These are phyloP conservation scores for Anthoscopus minutus DNA, from an alignment of 2,113 vertebrate genomes.

Conservation along the genomic window DNA sequence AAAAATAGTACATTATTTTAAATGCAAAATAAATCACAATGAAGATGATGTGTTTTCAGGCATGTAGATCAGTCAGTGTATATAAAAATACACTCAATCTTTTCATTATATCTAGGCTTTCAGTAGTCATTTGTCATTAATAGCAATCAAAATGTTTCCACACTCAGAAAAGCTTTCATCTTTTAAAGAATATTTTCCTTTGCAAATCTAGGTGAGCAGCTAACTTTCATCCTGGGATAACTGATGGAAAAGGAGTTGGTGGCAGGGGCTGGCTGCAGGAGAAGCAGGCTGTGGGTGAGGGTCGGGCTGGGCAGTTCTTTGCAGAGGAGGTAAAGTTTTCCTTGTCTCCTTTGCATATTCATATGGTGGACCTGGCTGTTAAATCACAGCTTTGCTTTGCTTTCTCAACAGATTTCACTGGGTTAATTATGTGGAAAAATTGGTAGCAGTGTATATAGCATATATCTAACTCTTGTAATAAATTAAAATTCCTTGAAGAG, in stretches of 20 bases:
- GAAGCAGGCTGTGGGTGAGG: background rate
- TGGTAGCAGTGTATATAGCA: background rate
- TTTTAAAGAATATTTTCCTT: background rate
- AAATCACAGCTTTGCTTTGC: background rate
- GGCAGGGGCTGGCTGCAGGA: background rate
- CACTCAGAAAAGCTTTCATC: background rate
- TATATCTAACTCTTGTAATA: background rate
- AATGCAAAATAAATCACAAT: background rate
- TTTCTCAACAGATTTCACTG: background rate
- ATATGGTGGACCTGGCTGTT: background rate
- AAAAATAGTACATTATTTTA: slow-evolving; percentile 15
- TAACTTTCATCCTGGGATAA: background rate
- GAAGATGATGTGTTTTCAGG: background rate
- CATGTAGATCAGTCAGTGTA: background rate
- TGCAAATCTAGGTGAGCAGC: background rate
- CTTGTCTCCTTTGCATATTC: background rate
- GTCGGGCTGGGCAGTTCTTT: background rate
- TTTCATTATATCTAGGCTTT: slow-evolving; percentile 10
- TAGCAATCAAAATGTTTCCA: background rate
- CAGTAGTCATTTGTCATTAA: background rate
- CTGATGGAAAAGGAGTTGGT: rapidly evolving
- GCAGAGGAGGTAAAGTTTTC: background rate
- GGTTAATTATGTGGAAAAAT: background rate
- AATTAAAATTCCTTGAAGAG: background rate
- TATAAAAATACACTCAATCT: background rate